Conservation (phyloP, 2,113 vertebrate species). For the Prionailurus viverrinus region DNA sequence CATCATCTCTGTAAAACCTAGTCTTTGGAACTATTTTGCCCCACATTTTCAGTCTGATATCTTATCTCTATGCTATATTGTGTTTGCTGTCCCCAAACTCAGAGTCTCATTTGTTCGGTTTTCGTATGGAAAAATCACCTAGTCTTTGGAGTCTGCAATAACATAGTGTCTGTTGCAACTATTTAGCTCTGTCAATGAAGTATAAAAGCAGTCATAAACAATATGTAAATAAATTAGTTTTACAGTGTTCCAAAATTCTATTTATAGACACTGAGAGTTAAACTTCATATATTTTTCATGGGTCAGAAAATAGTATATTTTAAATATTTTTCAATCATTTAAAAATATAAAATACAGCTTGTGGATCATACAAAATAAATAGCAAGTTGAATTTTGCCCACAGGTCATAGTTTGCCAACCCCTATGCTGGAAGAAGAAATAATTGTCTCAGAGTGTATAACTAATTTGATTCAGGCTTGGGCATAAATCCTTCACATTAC, state of each 20-base stretch:
- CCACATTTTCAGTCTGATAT: neutral
- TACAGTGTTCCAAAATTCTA: neutral
- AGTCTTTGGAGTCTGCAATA: neutral
- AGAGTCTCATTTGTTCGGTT: neutral
- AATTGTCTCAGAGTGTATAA: neutral
- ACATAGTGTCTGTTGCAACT: neutral
- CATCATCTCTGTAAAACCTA: neutral
- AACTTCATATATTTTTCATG: neutral
- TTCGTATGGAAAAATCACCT: neutral
- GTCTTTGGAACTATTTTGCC: neutral
- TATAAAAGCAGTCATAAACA: neutral
- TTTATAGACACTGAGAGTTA: neutral
- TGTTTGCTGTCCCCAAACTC: neutral
- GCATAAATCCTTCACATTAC: neutral
- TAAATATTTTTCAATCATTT: neutral
- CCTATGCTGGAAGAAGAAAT: conserved; percentile 19
- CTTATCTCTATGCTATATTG: neutral
- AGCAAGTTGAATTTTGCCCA: neutral
- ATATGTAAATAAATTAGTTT: neutral
- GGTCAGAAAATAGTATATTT: neutral
- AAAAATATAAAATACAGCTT: neutral
- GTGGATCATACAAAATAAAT: neutral
- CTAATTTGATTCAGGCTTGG: neutral
- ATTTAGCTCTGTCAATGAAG: neutral
- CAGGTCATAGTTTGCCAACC: neutral